Percentiles rank a stretch among this genome's conserved stretches.
Conservation (phyloP, 2,797 vertebrate genomes). For the Poecilia picta region DNA sequence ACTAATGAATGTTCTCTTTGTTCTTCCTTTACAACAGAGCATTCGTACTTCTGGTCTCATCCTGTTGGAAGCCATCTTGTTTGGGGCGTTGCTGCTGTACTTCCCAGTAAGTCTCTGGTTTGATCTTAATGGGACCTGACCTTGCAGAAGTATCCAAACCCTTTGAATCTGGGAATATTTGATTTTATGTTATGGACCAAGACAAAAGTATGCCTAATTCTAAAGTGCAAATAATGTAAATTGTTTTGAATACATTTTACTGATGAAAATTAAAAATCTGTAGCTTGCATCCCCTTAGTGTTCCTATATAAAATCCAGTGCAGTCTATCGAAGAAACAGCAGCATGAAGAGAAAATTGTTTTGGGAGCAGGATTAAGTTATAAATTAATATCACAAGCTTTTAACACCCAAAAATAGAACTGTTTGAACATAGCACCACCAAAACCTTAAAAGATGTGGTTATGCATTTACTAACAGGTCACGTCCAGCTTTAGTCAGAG, state of each 20-base stretch:
- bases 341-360: neutral
- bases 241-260: neutral
- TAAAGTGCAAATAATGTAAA: neutral
- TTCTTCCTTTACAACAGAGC: constrained; percentile 79
- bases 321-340: neutral
- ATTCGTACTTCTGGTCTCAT: constrained; percentile 94
- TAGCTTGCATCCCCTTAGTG: neutral
- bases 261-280: neutral
- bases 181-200: neutral
- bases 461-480: neutral
- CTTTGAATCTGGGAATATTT: neutral
- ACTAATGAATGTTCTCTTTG: constrained; percentile 27
- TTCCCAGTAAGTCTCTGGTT: constrained; percentile 88
- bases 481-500: neutral
- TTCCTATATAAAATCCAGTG: neutral
- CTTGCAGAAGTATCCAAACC: neutral
- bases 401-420: too few relatives aligned
- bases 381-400: too few relatives aligned
- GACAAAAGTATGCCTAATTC: neutral
- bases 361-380: neutral
- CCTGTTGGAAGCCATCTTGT: constrained; percentile 92
- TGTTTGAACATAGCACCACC: neutral
- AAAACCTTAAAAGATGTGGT: neutral
- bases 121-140: neutral
- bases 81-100: constrained; percentile 93